Percentiles rank a stretch among this genome's conserved stretches.
These are phyloP conservation scores for Bombus waltoni DNA, from an alignment of 1,140 invertebrate species.

Conservation along the genomic window DNA sequence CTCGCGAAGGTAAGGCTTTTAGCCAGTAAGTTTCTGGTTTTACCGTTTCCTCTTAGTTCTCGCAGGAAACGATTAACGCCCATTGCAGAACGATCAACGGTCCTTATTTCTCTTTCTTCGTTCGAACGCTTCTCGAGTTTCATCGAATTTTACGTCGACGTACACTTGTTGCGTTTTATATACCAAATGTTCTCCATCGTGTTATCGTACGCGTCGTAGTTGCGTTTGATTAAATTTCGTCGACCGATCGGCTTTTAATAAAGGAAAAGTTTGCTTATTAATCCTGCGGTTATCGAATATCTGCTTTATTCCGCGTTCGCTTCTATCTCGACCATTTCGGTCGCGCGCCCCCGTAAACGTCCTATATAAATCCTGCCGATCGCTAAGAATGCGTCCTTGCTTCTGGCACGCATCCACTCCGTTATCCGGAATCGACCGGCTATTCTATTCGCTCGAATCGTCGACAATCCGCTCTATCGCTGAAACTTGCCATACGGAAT, in stretches of 20 bases:
- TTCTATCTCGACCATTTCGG: neutral
- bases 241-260: neutral
- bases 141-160: neutral
- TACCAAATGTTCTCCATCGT: neutral
- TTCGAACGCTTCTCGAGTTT: neutral
- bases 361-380: too few relatives aligned
- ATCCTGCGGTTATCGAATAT: neutral
- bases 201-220: neutral
- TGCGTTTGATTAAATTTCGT: neutral
- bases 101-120: neutral
- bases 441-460: slow-evolving; percentile 27
- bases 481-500: slow-evolving; percentile 29
- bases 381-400: slow-evolving; percentile 2
- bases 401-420: slow-evolving; percentile 23
- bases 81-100: neutral
- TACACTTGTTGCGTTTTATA: neutral
- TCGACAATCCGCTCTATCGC: slow-evolving; percentile 14
- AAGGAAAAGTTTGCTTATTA: neutral
- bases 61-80: slow-evolving; percentile 10
- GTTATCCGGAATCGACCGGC: slow-evolving; percentile 14
- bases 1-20: neutral
- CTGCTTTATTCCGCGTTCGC: neutral
- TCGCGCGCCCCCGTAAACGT: too few relatives aligned
- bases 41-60: neutral
- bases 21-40: slow-evolving; percentile 10